Evolutionary conservation across 2,113 vertebrate species (phyloP).

Genomic region (Psammodynastes pulverulentus): DNA sequence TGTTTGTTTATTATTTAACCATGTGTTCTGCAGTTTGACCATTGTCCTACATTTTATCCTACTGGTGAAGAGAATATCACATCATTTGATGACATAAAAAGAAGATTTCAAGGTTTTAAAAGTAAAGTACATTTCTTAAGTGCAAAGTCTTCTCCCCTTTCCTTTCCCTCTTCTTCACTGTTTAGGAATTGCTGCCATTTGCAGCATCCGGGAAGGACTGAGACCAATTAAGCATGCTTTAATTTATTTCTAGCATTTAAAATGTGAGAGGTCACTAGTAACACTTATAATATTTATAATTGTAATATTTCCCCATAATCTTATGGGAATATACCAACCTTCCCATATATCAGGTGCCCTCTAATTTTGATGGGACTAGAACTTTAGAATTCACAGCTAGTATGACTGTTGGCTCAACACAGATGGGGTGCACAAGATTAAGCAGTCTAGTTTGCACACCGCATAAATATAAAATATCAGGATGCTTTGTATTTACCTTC

Average conservation of each 20-base stretch:
- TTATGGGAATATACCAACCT: neutral
- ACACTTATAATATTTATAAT: neutral
- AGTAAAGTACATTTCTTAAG: neutral
- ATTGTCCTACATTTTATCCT: neutral
- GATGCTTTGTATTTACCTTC: constrained; percentile 58
- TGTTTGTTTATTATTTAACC: neutral
- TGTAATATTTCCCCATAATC: neutral
- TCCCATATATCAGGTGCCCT: neutral
- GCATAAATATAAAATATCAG: neutral
- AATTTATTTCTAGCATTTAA: neutral
- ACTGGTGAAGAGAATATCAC: neutral
- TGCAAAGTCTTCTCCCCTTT: neutral
- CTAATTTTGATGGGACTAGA: neutral
- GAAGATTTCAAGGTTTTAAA: neutral
- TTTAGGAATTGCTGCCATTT: neutral
- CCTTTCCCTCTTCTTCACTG: no score
- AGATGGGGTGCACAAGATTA: neutral
- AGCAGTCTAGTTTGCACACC: neutral
- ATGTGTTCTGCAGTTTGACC: neutral
- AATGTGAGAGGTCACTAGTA: neutral
- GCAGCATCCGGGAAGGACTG: neutral
- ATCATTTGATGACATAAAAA: neutral
- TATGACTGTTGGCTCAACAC: neutral
- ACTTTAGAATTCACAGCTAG: neutral
- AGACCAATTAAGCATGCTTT: neutral